phyloP scores from a whole-genome alignment of 2,113 vertebrate genomes.

The Triplophysa tibetana region DNA sequence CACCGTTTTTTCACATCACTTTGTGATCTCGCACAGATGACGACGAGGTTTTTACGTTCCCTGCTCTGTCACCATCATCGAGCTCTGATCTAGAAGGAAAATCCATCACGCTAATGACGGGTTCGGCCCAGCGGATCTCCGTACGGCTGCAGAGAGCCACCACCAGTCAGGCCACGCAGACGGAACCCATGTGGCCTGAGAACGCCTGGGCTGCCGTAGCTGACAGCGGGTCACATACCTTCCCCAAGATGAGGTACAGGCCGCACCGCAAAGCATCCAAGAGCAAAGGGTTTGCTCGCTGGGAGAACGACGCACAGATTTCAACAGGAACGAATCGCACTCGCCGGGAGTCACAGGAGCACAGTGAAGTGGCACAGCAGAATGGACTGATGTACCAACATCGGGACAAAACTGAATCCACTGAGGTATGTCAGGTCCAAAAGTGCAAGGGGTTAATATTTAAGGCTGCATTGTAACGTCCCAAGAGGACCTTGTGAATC shows the following conservation, averaged over 20 bases:
- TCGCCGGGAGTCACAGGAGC: not conserved
- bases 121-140: slow-evolving; percentile 90
- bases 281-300: slow-evolving; percentile 87
- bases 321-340: slow-evolving; percentile 12
- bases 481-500: not conserved
- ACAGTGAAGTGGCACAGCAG: slow-evolving; percentile 46
- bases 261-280: slow-evolving; percentile 83
- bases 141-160: slow-evolving; percentile 90
- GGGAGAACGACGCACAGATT: slow-evolving; percentile 84
- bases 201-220: slow-evolving; percentile 72
- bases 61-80: slow-evolving; percentile 67
- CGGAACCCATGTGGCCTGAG: slow-evolving; percentile 89
- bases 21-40: slow-evolving; percentile 74
- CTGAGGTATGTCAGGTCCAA: slow-evolving; percentile 57
- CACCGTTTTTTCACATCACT: not conserved
- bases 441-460: not conserved
- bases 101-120: slow-evolving; percentile 91
- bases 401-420: slow-evolving; percentile 71
- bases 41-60: slow-evolving; percentile 92
- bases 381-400: slow-evolving; percentile 61
- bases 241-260: slow-evolving; percentile 94
- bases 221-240: slow-evolving; percentile 88
- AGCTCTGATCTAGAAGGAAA: slow-evolving; percentile 76
- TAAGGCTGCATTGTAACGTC: not conserved
- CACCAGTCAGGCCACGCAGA: slow-evolving; percentile 93